phyloP scores from a whole-genome alignment of 2,113 vertebrate genomes.

The Cisticola juncidis region DNA sequence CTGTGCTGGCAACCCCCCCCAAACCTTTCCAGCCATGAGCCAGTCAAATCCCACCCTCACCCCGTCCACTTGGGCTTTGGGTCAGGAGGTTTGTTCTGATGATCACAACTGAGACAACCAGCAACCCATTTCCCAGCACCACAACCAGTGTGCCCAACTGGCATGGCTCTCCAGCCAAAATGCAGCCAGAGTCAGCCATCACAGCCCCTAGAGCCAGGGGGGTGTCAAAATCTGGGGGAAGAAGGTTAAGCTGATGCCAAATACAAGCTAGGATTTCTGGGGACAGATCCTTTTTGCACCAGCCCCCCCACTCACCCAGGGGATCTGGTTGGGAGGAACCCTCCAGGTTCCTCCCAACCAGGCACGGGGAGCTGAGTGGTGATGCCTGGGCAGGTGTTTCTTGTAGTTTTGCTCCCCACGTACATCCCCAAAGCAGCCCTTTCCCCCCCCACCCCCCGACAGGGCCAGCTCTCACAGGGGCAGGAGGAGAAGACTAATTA shows the following conservation, averaged over 20 bases:
- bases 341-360: too few relatives aligned
- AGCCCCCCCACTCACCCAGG: neutral
- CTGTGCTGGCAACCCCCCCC: neutral
- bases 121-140: neutral
- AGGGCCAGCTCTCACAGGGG: constrained; percentile 21
- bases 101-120: neutral
- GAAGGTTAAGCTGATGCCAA: neutral
- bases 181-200: neutral
- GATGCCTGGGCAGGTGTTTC: neutral
- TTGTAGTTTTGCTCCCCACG: neutral
- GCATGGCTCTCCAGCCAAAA: neutral
- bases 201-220: neutral
- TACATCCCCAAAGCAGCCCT: neutral
- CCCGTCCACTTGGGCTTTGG: neutral
- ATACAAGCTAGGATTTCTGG: neutral
- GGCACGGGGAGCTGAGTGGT: neutral
- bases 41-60: neutral
- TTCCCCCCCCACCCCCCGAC: neutral
- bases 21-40: neutral
- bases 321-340: neutral
- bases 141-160: fast-evolving
- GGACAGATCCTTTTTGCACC: neutral
- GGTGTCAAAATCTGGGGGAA: neutral
- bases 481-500: constrained; percentile 38
- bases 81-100: neutral